These are phyloP conservation scores for Pitangus sulphuratus DNA, from an alignment of 2,797 vertebrate species.

Conservation along the genomic window DNA sequence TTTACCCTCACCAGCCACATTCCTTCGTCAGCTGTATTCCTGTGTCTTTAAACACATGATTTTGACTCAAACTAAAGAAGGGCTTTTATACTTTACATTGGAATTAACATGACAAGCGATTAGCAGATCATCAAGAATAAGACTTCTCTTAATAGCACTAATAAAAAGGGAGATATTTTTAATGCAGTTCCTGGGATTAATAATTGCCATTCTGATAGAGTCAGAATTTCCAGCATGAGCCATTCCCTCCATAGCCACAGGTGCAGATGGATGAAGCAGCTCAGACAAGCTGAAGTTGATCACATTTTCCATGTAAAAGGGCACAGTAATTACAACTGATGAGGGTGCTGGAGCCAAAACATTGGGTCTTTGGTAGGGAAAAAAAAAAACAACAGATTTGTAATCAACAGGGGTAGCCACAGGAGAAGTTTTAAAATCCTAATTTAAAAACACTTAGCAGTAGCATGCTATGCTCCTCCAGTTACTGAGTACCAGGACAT, in stretches of 20 bases:
- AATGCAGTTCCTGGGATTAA: slow-evolving; percentile 61
- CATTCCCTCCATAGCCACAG: slow-evolving; percentile 66
- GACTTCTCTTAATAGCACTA: slow-evolving; percentile 18
- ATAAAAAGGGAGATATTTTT: slow-evolving; percentile 55
- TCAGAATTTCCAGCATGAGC: slow-evolving; percentile 74
- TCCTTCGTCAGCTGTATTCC: not conserved
- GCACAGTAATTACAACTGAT: slow-evolving; percentile 67
- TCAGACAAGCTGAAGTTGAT: slow-evolving; percentile 66
- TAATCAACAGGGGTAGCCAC: slow-evolving; percentile 54
- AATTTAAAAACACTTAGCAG: slow-evolving; percentile 61
- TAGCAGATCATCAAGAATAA: slow-evolving; percentile 44
- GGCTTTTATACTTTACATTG: not conserved
- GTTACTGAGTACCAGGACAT: not conserved
- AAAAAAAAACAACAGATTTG: not conserved
- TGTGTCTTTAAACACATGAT: not conserved
- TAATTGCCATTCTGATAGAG: slow-evolving; percentile 61
- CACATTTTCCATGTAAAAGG: slow-evolving; percentile 75
- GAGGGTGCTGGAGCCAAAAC: slow-evolving; percentile 67
- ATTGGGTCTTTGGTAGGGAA: not conserved
- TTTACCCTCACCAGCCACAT: not conserved
- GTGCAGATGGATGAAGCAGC: slow-evolving; percentile 67
- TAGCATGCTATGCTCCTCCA: slow-evolving; percentile 35
- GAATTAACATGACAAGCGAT: slow-evolving; percentile 24
- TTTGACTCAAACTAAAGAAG: not conserved
- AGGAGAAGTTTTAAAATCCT: slow-evolving; percentile 48